phyloP scores from a whole-genome alignment of 2,888 invertebrate genomes.

The Sesamia inferens region DNA sequence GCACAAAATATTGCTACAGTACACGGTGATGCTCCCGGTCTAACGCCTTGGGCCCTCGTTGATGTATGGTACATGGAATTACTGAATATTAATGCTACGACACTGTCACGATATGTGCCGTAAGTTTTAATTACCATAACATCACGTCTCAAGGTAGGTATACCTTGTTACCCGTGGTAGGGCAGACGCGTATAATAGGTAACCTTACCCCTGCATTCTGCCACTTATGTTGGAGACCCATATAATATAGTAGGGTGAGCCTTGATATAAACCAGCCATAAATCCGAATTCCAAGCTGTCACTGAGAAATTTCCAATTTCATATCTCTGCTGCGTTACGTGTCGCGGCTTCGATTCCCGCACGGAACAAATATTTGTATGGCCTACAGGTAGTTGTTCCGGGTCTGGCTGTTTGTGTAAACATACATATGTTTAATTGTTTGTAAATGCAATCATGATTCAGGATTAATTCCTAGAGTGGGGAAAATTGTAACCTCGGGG shows the following conservation, averaged over 20 bases:
- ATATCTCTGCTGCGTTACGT: not conserved
- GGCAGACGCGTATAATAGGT: not conserved
- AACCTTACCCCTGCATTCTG: not conserved
- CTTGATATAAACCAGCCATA: not conserved
- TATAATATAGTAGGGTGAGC: not conserved
- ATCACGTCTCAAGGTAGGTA: not conserved
- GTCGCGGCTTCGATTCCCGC: too few relatives aligned
- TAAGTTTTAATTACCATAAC: constrained; percentile 65
- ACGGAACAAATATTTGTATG: too few relatives aligned
- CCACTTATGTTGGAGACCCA: not conserved
- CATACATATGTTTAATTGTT: too few relatives aligned
- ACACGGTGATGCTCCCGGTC: constrained; percentile 81
- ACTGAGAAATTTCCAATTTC: not conserved
- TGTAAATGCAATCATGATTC: too few relatives aligned
- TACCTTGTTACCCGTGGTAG: not conserved
- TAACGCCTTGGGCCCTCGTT: constrained; percentile 77
- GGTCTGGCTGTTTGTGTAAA: too few relatives aligned
- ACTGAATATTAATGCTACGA: constrained; percentile 76
- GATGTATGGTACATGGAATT: constrained; percentile 87
- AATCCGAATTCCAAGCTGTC: not conserved
- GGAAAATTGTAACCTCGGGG: too few relatives aligned
- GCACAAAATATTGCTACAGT: constrained; percentile 85
- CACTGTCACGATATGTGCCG: constrained; percentile 74
- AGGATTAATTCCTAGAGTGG: too few relatives aligned
- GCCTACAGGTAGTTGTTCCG: too few relatives aligned